Evolutionary conservation across 2,888 invertebrate genomes (phyloP).

Genomic region (Phytoseiulus persimilis): DNA sequence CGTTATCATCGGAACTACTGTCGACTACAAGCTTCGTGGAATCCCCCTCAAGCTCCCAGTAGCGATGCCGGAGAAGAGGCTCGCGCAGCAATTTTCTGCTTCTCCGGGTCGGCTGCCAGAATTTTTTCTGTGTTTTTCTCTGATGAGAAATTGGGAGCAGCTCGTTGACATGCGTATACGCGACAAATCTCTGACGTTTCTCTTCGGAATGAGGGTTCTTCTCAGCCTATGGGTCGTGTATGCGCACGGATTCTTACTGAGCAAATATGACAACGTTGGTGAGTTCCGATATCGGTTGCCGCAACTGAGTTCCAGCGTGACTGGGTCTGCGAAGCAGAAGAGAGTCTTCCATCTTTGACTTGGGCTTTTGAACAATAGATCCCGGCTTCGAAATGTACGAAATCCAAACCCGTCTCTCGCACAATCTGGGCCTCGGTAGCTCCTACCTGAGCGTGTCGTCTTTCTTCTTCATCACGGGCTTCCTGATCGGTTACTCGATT

Average conservation of each 20-base stretch:
- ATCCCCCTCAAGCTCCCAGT: neutral
- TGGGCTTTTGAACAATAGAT: neutral
- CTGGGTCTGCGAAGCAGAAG: too few relatives aligned
- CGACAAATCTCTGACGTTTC: neutral
- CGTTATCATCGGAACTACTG: neutral
- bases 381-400: neutral
- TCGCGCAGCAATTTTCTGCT: neutral
- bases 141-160: neutral
- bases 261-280: neutral
- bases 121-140: neutral
- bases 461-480: neutral
- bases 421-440: neutral
- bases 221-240: neutral
- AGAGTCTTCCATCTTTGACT: neutral
- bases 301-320: too few relatives aligned
- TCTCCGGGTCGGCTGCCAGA: neutral
- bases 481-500: neutral
- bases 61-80: neutral
- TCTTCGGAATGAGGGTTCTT: neutral
- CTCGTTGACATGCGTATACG: neutral
- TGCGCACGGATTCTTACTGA: neutral
- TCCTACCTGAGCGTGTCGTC: neutral
- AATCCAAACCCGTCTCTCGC: neutral
- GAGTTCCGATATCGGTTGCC: neutral
- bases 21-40: neutral